Percentiles rank a stretch among this genome's conserved stretches.
These are phyloP conservation scores for Polietes domitor DNA, from an alignment of 2,888 invertebrate genomes.

Conservation along the genomic window DNA sequence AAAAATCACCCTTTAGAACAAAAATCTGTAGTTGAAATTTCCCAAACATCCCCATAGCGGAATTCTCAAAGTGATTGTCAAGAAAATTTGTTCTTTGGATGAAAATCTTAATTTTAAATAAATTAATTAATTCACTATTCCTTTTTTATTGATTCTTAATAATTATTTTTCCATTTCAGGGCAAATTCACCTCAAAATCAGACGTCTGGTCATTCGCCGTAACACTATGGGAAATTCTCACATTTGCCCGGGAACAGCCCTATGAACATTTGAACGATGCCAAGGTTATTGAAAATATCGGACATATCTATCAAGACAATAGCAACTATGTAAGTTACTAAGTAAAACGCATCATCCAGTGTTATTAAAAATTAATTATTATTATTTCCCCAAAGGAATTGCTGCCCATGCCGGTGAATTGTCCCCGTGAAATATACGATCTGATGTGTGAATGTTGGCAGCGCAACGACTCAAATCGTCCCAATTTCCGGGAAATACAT, in stretches of 20 bases:
- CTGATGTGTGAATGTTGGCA: slow-evolving; percentile 94
- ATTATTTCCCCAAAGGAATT: slow-evolving; percentile 79
- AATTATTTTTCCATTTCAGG: slow-evolving; percentile 82
- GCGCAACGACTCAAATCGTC: slow-evolving; percentile 88
- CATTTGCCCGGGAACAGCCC: slow-evolving; percentile 91
- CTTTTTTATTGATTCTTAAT: neutral
- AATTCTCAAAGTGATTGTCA: too few relatives aligned
- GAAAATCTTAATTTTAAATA: too few relatives aligned
- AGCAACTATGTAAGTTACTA: slow-evolving; percentile 84
- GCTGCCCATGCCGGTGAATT: slow-evolving; percentile 87
- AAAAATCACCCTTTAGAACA: too few relatives aligned
- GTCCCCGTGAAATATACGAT: slow-evolving; percentile 92
- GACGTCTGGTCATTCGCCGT: slow-evolving; percentile 95
- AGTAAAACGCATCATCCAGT: neutral
- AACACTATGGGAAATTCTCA: slow-evolving; percentile 93
- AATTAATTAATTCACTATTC: too few relatives aligned
- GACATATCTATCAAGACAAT: slow-evolving; percentile 88
- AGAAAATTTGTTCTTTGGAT: too few relatives aligned
- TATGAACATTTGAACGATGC: slow-evolving; percentile 90
- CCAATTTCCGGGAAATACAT: slow-evolving; percentile 92
- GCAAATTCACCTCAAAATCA: slow-evolving; percentile 90
- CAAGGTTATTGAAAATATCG: slow-evolving; percentile 91
- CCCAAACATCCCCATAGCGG: too few relatives aligned
- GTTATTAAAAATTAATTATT: neutral
- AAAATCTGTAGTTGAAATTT: too few relatives aligned